Conservation (phyloP, 2,888 invertebrate species). For the Trimorus sp. region DNA sequence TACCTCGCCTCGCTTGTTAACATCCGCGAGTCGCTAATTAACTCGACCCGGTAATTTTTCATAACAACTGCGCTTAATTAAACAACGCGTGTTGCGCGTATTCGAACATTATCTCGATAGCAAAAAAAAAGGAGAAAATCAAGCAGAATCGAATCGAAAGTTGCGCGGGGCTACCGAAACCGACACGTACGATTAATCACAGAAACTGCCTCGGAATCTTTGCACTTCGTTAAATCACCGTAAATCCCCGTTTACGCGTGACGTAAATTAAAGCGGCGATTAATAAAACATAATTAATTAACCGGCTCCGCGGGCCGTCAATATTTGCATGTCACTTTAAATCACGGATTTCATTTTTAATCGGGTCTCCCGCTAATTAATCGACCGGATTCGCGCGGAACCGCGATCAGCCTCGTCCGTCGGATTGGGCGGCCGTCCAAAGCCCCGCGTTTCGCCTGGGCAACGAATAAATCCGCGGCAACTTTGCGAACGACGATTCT, state of each 20-base stretch:
- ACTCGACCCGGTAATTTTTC: too few species aligned
- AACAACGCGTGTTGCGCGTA: too few species aligned
- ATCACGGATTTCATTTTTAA: conserved; percentile 22
- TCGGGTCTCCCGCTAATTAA: conserved; percentile 23
- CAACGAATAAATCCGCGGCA: conserved; percentile 58
- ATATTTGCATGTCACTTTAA: conserved; percentile 31
- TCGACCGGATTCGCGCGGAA: conserved; percentile 14
- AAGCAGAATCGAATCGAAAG: too few species aligned
- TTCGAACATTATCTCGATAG: too few species aligned
- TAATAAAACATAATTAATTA: conserved; percentile 41
- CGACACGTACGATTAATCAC: conserved; percentile 1
- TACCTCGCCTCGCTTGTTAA: neutral
- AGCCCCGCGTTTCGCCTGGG: conserved; percentile 55
- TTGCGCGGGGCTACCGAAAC: too few species aligned
- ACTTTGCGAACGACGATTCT: conserved; percentile 57
- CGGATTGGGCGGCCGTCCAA: conserved; percentile 57
- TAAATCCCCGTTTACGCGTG: conserved; percentile 13
- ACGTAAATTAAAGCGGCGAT: conserved; percentile 23
- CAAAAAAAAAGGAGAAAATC: too few species aligned
- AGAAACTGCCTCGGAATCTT: conserved; percentile 11
- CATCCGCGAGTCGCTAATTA: too few species aligned
- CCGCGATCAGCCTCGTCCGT: conserved; percentile 44
- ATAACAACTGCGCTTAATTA: too few species aligned
- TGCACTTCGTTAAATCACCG: conserved; percentile 27
- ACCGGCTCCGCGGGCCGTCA: conserved; percentile 12